These are phyloP conservation scores for Standfussiana lucernea DNA, from an alignment of 2,888 invertebrate species.

Conservation along the genomic window DNA sequence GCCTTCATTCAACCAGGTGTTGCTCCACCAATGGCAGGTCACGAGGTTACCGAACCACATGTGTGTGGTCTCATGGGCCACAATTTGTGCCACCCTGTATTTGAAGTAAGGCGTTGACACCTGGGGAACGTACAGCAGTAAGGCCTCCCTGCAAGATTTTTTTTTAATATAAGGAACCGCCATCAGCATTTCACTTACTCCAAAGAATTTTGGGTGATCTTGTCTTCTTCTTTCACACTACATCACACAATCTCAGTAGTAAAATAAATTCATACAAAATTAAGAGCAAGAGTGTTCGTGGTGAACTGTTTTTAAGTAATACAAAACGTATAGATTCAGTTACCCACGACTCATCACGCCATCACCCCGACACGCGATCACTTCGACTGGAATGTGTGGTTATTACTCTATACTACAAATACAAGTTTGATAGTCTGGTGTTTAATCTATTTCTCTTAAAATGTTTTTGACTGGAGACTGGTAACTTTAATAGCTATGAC, in stretches of 20 bases:
- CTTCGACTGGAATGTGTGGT: not conserved
- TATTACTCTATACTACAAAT: not conserved
- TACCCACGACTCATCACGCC: not conserved
- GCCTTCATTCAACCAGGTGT: slow-evolving; percentile 93
- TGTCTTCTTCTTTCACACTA: not conserved
- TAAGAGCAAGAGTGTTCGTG: not conserved
- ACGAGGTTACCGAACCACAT: slow-evolving; percentile 96
- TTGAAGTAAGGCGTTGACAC: slow-evolving; percentile 87
- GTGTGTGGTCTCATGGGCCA: slow-evolving; percentile 95
- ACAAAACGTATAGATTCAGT: not conserved
- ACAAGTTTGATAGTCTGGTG: not conserved
- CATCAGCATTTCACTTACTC: not conserved
- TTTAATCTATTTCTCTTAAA: not conserved
- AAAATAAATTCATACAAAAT: not conserved
- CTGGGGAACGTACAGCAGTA: slow-evolving; percentile 85
- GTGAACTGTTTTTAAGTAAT: not conserved
- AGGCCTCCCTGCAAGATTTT: slow-evolving; percentile 79
- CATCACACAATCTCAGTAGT: not conserved
- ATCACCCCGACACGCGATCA: too few species aligned
- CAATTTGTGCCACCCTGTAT: slow-evolving; percentile 90
- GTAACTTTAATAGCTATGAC: not conserved
- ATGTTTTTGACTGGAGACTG: not conserved
- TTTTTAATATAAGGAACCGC: not conserved
- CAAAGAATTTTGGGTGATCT: not conserved
- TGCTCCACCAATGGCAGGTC: slow-evolving; percentile 94